Evolutionary conservation across 2,888 invertebrate species (phyloP).

Genomic region (Cetonia aurata): DNA sequence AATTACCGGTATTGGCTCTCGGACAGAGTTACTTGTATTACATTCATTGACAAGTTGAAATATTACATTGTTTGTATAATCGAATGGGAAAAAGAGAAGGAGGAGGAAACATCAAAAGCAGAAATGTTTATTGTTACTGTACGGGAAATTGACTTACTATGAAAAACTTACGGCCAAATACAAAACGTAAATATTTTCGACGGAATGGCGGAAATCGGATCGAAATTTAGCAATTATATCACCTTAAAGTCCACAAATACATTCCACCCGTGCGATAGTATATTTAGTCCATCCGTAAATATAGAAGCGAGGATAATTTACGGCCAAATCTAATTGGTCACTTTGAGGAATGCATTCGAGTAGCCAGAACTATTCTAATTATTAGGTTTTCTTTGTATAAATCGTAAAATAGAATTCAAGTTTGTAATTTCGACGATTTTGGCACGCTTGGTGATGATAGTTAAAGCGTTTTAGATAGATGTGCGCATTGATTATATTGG

Average conservation of each 20-base stretch:
- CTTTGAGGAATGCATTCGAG: slow-evolving; percentile 24
- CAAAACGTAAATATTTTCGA: slow-evolving; percentile 35
- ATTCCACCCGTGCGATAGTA: slow-evolving; percentile 14
- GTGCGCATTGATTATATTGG: too few species aligned
- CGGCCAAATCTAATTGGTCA: slow-evolving; percentile 32
- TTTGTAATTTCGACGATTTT: not conserved
- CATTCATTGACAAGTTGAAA: slow-evolving; percentile 38
- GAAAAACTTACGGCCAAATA: slow-evolving; percentile 35
- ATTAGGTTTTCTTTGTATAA: not conserved
- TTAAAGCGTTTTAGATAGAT: not conserved
- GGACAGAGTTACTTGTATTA: slow-evolving; percentile 40
- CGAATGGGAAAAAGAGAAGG: slow-evolving; percentile 19
- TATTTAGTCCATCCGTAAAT: slow-evolving; percentile 35
- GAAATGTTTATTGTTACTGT: slow-evolving; percentile 39
- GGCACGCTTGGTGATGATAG: slow-evolving; percentile 3
- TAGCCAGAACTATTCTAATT: not conserved
- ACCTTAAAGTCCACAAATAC: not conserved
- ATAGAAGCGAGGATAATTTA: slow-evolving; percentile 35
- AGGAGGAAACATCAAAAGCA: slow-evolving; percentile 37
- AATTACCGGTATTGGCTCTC: slow-evolving; percentile 29
- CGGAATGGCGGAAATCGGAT: slow-evolving; percentile 40
- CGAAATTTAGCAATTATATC: slow-evolving; percentile 28
- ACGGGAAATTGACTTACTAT: slow-evolving; percentile 35
- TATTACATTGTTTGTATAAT: slow-evolving; percentile 39
- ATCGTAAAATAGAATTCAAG: slow-evolving; percentile 3